Evolutionary conservation across 2,797 vertebrate genomes (phyloP).

Genomic region (Bucorvus abyssinicus): DNA sequence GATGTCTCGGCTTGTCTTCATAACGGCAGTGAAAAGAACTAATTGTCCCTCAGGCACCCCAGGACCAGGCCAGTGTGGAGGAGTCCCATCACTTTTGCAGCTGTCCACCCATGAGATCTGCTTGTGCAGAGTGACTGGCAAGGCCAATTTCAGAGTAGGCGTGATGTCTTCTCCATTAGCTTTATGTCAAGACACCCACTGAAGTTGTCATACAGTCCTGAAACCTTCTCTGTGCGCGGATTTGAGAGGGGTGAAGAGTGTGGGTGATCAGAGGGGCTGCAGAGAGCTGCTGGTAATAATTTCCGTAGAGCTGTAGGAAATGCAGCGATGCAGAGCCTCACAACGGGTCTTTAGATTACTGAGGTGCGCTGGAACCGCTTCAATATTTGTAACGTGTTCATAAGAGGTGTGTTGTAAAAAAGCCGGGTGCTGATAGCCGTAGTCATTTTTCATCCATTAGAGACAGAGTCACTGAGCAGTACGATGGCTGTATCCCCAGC

Average conservation of each 20-base stretch:
- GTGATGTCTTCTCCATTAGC: neutral
- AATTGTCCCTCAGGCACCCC: neutral
- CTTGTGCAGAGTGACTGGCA: neutral
- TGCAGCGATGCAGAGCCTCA: neutral
- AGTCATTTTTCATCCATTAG: neutral
- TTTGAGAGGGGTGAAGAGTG: neutral
- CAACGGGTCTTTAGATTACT: neutral
- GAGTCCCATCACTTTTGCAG: neutral
- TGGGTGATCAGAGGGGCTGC: neutral
- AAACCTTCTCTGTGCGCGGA: neutral
- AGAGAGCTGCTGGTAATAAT: neutral
- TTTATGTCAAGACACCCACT: neutral
- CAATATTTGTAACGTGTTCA: fast-evolving
- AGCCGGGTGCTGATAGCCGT: neutral
- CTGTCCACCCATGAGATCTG: fast-evolving
- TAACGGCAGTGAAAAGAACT: neutral
- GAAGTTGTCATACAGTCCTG: neutral
- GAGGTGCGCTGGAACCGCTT: neutral
- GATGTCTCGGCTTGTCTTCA: neutral
- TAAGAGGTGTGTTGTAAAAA: neutral
- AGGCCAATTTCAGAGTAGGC: neutral
- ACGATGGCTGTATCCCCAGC: neutral
- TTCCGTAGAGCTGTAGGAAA: neutral
- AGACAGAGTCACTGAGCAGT: neutral
- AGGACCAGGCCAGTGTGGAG: neutral